Percentiles rank a stretch among this genome's conserved stretches.
Evolutionary conservation across 2,888 invertebrate species (phyloP).

Genomic region (Catocala sponsa): DNA sequence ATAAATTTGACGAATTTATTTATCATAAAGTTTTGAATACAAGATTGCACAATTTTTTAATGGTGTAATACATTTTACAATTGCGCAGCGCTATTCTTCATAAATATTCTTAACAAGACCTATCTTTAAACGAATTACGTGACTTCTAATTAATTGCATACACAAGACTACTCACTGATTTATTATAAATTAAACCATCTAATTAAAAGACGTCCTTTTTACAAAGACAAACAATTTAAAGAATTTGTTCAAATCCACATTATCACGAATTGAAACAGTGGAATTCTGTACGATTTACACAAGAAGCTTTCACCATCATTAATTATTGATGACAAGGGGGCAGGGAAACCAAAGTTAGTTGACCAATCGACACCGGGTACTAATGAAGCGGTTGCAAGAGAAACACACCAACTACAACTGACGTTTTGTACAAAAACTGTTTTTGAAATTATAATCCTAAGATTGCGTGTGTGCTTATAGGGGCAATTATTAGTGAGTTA

Average conservation of each 20-base stretch:
- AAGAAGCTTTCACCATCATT: constrained; percentile 64
- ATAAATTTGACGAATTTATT: too few species aligned
- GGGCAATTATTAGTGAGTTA: constrained; percentile 12
- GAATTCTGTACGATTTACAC: constrained; percentile 37
- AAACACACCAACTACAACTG: constrained; percentile 62
- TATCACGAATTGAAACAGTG: constrained; percentile 45
- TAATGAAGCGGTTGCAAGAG: constrained; percentile 68
- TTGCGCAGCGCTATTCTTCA: too few species aligned
- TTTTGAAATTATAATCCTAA: constrained; percentile 61
- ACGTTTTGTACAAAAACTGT: constrained; percentile 46
- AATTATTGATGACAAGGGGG: constrained; percentile 74
- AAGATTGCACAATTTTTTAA: too few species aligned
- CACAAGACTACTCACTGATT: background rate
- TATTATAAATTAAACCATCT: constrained; percentile 14
- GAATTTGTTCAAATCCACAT: constrained; percentile 52
- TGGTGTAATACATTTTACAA: too few species aligned
- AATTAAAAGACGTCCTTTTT: constrained; percentile 23
- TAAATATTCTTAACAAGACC: too few species aligned
- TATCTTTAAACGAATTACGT: too few species aligned
- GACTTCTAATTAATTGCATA: too few species aligned
- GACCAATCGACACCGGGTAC: constrained; percentile 73
- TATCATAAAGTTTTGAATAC: too few species aligned
- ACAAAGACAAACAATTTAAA: constrained; percentile 11
- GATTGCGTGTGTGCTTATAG: constrained; percentile 9
- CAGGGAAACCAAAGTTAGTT: constrained; percentile 53